Conservation (phyloP, 1,140 invertebrate species). For the Drosophila miranda region DNA sequence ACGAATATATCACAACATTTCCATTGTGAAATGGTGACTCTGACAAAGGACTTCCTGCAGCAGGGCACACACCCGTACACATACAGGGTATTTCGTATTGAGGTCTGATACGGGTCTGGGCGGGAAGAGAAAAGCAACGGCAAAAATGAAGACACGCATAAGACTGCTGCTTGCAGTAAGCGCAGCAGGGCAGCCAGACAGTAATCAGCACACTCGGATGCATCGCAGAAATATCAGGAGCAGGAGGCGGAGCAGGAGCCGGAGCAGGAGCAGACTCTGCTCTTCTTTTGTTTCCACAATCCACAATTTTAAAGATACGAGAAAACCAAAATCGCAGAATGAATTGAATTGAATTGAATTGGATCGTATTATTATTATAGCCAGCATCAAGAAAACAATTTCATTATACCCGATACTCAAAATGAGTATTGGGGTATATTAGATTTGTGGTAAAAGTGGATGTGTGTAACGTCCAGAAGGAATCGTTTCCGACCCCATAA, state of each 20-base stretch:
- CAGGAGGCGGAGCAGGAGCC: conserved; percentile 11
- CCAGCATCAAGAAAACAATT: no score
- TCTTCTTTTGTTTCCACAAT: conserved; percentile 71
- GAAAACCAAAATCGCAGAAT: no score
- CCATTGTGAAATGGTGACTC: background rate
- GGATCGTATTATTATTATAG: no score
- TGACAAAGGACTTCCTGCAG: background rate
- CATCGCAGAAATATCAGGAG: conserved; percentile 33
- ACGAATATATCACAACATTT: conserved; percentile 3
- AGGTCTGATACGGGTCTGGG: conserved; percentile 7
- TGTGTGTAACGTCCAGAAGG: no score
- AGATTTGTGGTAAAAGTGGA: no score
- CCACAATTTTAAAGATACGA: no score
- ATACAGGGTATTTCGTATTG: conserved; percentile 12
- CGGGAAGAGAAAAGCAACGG: conserved; percentile 1
- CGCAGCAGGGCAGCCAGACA: conserved; percentile 63
- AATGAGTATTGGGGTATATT: no score
- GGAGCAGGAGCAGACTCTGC: conserved; percentile 16
- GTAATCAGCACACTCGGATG: conserved; percentile 69
- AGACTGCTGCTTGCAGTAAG: conserved; percentile 31
- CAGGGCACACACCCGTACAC: no score
- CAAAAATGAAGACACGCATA: conserved; percentile 47
- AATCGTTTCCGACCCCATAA: no score
- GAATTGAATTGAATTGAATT: no score
- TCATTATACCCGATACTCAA: no score